phyloP scores from a whole-genome alignment of 2,797 vertebrate species.

The Tenualosa ilisha region DNA sequence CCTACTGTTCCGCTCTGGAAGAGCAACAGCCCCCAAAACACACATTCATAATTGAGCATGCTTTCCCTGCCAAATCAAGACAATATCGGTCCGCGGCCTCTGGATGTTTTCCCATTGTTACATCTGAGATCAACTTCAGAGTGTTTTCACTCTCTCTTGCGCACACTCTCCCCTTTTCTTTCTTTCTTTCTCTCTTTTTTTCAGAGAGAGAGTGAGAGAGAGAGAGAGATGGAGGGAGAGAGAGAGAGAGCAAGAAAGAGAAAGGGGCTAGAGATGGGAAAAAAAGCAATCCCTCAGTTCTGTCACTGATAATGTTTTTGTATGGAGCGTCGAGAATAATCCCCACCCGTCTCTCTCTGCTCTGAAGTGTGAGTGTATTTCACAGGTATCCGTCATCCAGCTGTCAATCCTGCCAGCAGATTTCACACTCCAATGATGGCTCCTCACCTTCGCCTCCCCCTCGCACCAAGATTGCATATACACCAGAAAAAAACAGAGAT shows the following conservation, averaged over 20 bases:
- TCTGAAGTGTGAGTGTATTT: slow-evolving; percentile 77
- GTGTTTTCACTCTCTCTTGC: slow-evolving; percentile 48
- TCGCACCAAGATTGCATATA: slow-evolving; percentile 68
- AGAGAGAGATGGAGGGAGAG: not conserved
- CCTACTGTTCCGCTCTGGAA: slow-evolving; percentile 67
- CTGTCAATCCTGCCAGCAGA: slow-evolving; percentile 74
- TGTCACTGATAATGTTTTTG: slow-evolving; percentile 76
- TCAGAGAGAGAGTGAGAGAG: not conserved
- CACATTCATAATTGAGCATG: slow-evolving; percentile 78
- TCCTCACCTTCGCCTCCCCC: slow-evolving; percentile 60
- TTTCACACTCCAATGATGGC: slow-evolving; percentile 82
- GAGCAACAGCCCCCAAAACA: slow-evolving; percentile 68
- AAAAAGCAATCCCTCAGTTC: slow-evolving; percentile 62
- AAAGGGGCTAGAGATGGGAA: slow-evolving; percentile 24
- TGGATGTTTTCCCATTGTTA: slow-evolving; percentile 64
- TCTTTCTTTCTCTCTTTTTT: slow-evolving; percentile 37
- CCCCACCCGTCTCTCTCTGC: slow-evolving; percentile 52
- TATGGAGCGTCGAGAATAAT: slow-evolving; percentile 75
- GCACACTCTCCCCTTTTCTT: not conserved
- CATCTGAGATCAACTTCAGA: slow-evolving; percentile 65
- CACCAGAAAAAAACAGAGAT: slow-evolving; percentile 47
- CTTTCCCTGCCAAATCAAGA: slow-evolving; percentile 60
- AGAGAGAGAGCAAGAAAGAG: slow-evolving; percentile 31
- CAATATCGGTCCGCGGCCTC: slow-evolving; percentile 59
- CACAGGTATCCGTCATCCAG: slow-evolving; percentile 78